A percentile compares a stretch with the other conserved stretches of the same genome.
These are phyloP conservation scores for Neosilurus mollespiculum DNA, from an alignment of 2,797 vertebrate species.

Conservation along the genomic window DNA sequence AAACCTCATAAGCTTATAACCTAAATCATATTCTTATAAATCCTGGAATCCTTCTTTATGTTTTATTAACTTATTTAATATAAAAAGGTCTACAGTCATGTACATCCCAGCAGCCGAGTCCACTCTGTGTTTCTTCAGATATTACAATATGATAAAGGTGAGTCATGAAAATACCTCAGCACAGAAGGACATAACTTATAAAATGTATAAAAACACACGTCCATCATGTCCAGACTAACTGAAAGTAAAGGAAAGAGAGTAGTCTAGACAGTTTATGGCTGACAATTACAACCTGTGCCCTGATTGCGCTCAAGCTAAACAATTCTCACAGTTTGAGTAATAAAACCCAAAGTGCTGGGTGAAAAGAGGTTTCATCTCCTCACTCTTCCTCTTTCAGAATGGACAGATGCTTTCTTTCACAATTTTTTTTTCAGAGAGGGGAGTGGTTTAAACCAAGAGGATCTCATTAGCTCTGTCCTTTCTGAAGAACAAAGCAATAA, in stretches of 20 bases:
- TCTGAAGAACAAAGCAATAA: slow-evolving; percentile 3
- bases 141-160: slow-evolving; percentile 27
- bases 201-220: slow-evolving; percentile 76
- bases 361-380: slow-evolving; percentile 53
- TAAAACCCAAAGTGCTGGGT: slow-evolving; percentile 65
- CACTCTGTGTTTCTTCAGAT: not conserved
- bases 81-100: not conserved
- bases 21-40: not conserved
- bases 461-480: slow-evolving; percentile 25
- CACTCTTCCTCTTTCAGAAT: slow-evolving; percentile 35
- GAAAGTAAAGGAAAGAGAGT: slow-evolving; percentile 80
- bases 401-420: slow-evolving; percentile 53
- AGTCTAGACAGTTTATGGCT: slow-evolving; percentile 99
- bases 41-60: not conserved
- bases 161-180: slow-evolving; percentile 49
- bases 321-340: slow-evolving; percentile 64
- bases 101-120: not conserved
- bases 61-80: not conserved
- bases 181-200: slow-evolving; percentile 68
- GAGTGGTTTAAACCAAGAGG: slow-evolving; percentile 22
- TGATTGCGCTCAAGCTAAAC: slow-evolving; percentile 90
- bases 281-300: slow-evolving; percentile 93
- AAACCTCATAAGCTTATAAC: not conserved
- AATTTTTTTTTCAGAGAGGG: slow-evolving; percentile 7
- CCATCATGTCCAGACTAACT: slow-evolving; percentile 59